These are phyloP conservation scores for Cebidichthys violaceus DNA, from an alignment of 2,113 vertebrate species.

Conservation along the genomic window DNA sequence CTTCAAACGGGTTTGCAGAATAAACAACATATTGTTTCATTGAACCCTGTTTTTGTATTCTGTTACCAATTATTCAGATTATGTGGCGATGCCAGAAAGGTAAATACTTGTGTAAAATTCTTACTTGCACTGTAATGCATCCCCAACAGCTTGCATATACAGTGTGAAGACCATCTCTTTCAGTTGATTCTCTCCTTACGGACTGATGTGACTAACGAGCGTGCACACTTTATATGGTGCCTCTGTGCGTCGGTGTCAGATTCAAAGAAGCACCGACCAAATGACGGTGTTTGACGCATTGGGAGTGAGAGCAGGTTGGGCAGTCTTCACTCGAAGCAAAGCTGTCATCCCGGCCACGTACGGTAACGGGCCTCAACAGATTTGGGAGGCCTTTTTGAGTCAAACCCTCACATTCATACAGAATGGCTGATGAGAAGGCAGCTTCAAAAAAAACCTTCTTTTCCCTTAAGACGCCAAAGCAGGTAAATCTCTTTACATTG, in stretches of 20 bases:
- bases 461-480: not conserved
- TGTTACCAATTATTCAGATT: slow-evolving; percentile 1
- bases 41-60: not conserved
- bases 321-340: no score
- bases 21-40: slow-evolving; percentile 10
- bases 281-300: no score
- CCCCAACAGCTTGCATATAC: not conserved
- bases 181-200: no score
- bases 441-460: not conserved
- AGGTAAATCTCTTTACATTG: not conserved
- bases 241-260: no score
- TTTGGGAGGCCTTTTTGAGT: no score
- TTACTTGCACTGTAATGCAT: not conserved
- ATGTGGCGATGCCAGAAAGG: not conserved
- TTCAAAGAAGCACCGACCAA: no score
- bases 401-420: no score
- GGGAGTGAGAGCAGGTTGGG: no score
- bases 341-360: no score
- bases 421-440: not conserved
- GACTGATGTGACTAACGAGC: not conserved
- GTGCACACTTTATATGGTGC: no score
- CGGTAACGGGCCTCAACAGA: no score
- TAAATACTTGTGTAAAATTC: slow-evolving; percentile 19
- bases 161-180: no score
- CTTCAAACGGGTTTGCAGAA: slow-evolving; percentile 48